Evolutionary conservation across 2,888 invertebrate species (phyloP).

Genomic region (Carcina quercana): DNA sequence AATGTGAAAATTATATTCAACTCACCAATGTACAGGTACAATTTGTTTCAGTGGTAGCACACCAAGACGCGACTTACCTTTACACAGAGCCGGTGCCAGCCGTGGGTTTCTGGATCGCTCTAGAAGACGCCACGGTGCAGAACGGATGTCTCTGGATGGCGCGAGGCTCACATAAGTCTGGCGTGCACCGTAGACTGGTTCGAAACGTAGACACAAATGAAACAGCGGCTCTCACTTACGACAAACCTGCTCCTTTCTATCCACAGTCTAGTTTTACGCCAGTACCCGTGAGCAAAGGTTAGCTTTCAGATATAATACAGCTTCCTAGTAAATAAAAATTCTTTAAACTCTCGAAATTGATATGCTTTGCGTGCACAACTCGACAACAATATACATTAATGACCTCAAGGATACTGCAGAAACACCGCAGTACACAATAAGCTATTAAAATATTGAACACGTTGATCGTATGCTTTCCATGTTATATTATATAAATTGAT

Average conservation of each 20-base stretch:
- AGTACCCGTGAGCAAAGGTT: constrained; percentile 91
- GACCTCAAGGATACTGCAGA: too few relatives aligned
- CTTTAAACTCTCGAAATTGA: too few relatives aligned
- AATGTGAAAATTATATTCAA: too few relatives aligned
- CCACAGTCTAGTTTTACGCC: constrained; percentile 83
- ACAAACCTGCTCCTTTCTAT: constrained; percentile 79
- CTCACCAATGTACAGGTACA: too few relatives aligned
- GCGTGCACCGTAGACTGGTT: constrained; percentile 81
- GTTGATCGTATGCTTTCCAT: too few relatives aligned
- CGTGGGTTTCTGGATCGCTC: constrained; percentile 95
- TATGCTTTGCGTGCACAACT: too few relatives aligned
- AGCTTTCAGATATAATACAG: too few relatives aligned
- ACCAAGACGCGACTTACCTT: constrained; percentile 93
- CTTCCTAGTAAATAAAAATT: too few relatives aligned
- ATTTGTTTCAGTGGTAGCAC: constrained; percentile 77
- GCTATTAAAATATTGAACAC: too few relatives aligned
- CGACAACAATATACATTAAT: too few relatives aligned
- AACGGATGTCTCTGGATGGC: constrained; percentile 97
- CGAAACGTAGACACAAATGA: constrained; percentile 80
- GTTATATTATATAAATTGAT: too few relatives aligned
- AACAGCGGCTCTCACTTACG: constrained; percentile 78
- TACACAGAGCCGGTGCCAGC: constrained; percentile 87
- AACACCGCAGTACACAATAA: too few relatives aligned
- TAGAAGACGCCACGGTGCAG: constrained; percentile 93
- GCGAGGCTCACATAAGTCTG: constrained; percentile 92